Conservation (phyloP, 2,888 invertebrate genomes). For the Xanthia togata region DNA sequence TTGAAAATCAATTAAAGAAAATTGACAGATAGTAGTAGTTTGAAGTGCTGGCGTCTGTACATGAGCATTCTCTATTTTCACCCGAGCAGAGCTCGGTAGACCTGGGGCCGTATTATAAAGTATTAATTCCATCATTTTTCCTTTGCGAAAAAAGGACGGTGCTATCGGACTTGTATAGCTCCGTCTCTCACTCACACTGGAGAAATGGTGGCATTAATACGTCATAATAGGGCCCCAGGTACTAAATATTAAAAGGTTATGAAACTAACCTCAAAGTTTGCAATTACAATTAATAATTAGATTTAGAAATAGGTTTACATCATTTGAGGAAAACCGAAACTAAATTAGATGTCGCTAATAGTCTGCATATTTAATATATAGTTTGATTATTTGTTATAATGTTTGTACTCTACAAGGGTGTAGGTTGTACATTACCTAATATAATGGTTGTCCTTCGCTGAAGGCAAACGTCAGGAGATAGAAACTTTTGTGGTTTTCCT, state of each 20-base stretch:
- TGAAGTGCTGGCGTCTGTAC: too few relatives aligned
- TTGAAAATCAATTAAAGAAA: too few relatives aligned
- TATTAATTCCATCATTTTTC: too few relatives aligned
- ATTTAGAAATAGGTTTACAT: slow-evolving; percentile 24
- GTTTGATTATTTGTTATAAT: slow-evolving; percentile 8
- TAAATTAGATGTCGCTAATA: slow-evolving; percentile 25
- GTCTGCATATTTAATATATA: not conserved
- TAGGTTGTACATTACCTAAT: not conserved
- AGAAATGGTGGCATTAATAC: too few relatives aligned
- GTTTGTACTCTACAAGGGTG: not conserved
- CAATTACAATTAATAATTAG: slow-evolving; percentile 13
- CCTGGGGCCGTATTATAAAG: too few relatives aligned
- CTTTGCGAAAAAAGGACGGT: too few relatives aligned
- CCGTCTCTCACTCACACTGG: too few relatives aligned
- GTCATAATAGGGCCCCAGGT: too few relatives aligned
- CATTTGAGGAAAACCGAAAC: slow-evolving; percentile 43
- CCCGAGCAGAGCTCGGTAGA: too few relatives aligned
- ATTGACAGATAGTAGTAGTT: too few relatives aligned
- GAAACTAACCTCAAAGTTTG: not conserved
- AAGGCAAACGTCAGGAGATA: slow-evolving; percentile 44
- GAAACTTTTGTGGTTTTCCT: slow-evolving; percentile 62
- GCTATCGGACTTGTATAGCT: too few relatives aligned
- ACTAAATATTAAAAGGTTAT: not conserved
- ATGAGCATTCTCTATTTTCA: too few relatives aligned
- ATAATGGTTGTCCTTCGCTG: slow-evolving; percentile 51